phyloP scores from a whole-genome alignment of 2,797 vertebrate genomes.

The Pogonophryne albipinna region DNA sequence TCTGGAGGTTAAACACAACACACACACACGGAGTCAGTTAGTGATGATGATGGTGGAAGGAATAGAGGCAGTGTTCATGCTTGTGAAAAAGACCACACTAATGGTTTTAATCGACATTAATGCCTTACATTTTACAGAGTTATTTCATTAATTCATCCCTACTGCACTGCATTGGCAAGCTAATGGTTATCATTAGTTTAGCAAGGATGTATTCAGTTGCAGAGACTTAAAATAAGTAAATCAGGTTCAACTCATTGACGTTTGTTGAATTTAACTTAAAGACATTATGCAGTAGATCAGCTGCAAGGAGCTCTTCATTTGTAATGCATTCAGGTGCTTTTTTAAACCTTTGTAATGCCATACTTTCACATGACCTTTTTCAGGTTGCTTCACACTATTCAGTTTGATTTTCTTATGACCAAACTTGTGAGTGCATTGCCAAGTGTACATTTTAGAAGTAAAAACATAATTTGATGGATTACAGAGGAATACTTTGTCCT shows the following conservation, averaged over 20 bases:
- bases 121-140: no score
- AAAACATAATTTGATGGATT: not conserved
- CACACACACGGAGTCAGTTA: slow-evolving; percentile 51
- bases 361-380: not conserved
- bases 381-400: not conserved
- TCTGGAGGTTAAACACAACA: slow-evolving; percentile 80
- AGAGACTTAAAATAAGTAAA: not conserved
- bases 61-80: not conserved
- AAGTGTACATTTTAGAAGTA: not conserved
- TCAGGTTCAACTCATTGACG: not conserved
- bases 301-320: not conserved
- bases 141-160: not conserved
- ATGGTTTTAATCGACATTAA: not conserved
- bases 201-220: not conserved
- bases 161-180: not conserved
- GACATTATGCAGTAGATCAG: not conserved
- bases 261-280: not conserved
- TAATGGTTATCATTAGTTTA: not conserved
- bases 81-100: slow-evolving; percentile 15
- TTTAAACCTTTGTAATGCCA: no score
- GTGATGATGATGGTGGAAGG: slow-evolving; percentile 4
- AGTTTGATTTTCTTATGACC: not conserved
- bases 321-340: not conserved
- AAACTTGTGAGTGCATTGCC: not conserved
- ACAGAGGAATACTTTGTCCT: not conserved